Base-by-base conservation (phyloP, 2,888 invertebrate species). In the Catocala nupta region DNA sequence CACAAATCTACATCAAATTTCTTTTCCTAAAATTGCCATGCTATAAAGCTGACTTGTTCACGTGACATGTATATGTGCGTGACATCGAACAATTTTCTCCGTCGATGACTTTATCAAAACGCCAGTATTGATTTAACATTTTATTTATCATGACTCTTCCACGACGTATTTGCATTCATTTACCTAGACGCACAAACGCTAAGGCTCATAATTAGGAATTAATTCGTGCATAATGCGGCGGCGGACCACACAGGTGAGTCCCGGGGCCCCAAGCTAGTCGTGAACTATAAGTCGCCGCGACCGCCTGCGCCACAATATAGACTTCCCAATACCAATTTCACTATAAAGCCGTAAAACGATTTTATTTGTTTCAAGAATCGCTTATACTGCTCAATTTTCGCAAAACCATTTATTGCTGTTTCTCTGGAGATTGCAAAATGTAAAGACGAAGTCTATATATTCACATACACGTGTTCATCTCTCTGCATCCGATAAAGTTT, bases 261-360 rank as follows among this genome's bases (percentile, higher is more conserved):
- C 84, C 78, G 80, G 78, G 71, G 91, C 91, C 91, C 63, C 74
- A 68, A 91, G 91, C 89, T 84, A 89, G 86, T 92, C 92, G 91
- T 92, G 91, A 85, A 84, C 90, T 81, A 84, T 88, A 89, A 91
- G 86, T 88, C 83, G 76, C 78, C 50, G 59, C 79, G 79, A 78
- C 83, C 81, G 79, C 81, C 75, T 81, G 77, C 77, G 73, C 83
- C 79, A 82, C 82, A 84, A 89, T 90, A 89, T 87, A 90, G 86
- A 85, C 88, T 86, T 87, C 84, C 83, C 78, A 82, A 79, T 88
- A 83, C 83, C 85, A 87, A 88, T 88, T 84, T 85, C 79, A 75
- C 78, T 87, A 86, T 87, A 80, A 87, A 89, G 85, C 84, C 77
- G 81, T 90, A 87, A 87, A 86, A 75, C 73, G 63, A 81, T 83